Evolutionary conservation across 2,113 vertebrate genomes (phyloP).

Genomic region (Eubucco bourcierii): DNA sequence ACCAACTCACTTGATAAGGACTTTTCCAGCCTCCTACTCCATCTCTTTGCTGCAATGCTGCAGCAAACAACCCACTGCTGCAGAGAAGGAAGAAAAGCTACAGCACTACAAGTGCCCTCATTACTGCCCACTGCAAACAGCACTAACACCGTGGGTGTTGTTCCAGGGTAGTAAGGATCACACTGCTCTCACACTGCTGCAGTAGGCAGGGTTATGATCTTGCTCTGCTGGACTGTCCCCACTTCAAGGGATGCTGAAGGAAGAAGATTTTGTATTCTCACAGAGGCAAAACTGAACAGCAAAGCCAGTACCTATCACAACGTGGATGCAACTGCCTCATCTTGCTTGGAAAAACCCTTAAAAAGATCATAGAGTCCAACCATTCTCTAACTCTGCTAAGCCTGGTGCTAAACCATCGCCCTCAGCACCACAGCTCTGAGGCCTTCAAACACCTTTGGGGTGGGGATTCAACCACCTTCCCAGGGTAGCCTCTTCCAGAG

Average conservation of each 20-base stretch:
- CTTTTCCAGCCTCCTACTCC: not conserved
- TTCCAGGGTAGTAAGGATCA: not conserved
- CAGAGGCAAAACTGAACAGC: not conserved
- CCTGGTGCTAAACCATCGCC: no score
- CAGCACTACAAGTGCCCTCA: not conserved
- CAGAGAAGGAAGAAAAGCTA: not conserved
- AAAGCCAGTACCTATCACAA: not conserved
- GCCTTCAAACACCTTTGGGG: no score
- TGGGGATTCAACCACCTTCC: no score
- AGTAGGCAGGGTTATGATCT: not conserved
- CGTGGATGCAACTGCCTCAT: fast-evolving
- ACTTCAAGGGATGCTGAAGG: not conserved
- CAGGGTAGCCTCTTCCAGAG: no score
- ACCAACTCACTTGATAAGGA: no score
- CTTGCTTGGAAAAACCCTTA: no score
- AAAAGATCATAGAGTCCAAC: no score
- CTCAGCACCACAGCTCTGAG: no score
- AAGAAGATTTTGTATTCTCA: not conserved
- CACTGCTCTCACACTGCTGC: not conserved
- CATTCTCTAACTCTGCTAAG: no score
- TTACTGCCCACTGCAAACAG: not conserved
- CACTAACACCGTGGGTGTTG: fast-evolving
- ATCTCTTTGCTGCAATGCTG: not conserved
- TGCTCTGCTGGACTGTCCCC: not conserved
- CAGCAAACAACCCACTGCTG: not conserved